These are phyloP conservation scores for Mactra quadrangularis DNA, from an alignment of 1,140 invertebrate genomes.

Conservation along the genomic window DNA sequence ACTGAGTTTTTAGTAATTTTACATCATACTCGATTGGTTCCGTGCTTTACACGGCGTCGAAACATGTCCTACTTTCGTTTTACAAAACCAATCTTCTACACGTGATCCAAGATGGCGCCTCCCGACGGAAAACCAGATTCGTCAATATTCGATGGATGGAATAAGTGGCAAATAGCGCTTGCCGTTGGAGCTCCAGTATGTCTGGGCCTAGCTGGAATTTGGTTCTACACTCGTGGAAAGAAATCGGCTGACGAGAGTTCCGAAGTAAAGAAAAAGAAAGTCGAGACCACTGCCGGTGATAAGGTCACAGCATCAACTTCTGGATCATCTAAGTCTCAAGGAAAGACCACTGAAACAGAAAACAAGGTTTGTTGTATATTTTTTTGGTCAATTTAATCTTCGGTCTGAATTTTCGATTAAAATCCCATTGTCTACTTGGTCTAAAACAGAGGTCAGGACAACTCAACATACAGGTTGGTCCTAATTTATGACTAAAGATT, in stretches of 20 bases:
- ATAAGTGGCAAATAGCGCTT: slow-evolving; percentile 91
- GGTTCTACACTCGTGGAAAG: slow-evolving; percentile 87
- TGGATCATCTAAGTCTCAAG: not conserved
- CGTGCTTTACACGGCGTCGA: too few species aligned
- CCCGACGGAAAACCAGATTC: slow-evolving; percentile 4
- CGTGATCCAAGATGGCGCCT: slow-evolving; percentile 58
- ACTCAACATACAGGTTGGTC: too few species aligned
- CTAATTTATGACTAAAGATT: too few species aligned
- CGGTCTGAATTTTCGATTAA: too few species aligned
- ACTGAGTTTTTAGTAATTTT: too few species aligned
- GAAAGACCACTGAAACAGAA: not conserved
- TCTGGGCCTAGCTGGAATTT: slow-evolving; percentile 90
- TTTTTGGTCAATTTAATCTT: too few species aligned
- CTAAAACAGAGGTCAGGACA: too few species aligned
- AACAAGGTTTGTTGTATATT: slow-evolving; percentile 1
- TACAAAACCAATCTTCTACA: slow-evolving; percentile 6
- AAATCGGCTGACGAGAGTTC: slow-evolving; percentile 15
- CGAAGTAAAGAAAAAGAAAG: slow-evolving; percentile 41
- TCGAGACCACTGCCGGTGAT: not conserved
- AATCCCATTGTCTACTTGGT: too few species aligned
- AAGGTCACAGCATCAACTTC: slow-evolving; percentile 35
- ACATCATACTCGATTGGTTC: too few species aligned
- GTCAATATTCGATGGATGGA: slow-evolving; percentile 74
- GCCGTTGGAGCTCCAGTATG: slow-evolving; percentile 92
- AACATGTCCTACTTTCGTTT: too few species aligned